Evolutionary conservation across 2,888 invertebrate genomes (phyloP), one percentile per base, ranked within the genome.

Genomic region (Parnassius mnemosyne): DNA sequence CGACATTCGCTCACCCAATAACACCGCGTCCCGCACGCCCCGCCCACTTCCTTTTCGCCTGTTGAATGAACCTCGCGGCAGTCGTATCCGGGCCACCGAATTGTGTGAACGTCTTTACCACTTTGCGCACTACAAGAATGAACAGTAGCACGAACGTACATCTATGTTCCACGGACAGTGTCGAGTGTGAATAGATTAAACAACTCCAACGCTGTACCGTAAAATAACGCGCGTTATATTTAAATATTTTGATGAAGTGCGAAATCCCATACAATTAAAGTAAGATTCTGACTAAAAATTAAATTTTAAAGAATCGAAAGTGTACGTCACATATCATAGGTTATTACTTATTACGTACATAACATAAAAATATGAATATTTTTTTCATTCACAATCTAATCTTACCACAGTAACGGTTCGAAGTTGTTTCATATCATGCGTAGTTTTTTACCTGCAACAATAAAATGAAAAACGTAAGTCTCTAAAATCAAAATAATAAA

Each of bases 11-110:
- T 79, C 80, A 78, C 80, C 91, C 91, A 91, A 90, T 91, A 80
- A 84, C 78, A 75, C 79, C 82, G 84, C 85, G 83, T 84, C 85
- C 89, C 89, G 84, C 89, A 75, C 88, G 89, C 90, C 88, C 90
- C 90, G 89, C 90, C 91, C 91, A 89, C 85, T 81, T 84, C 88
- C 82, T 84, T 75, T 76, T 75, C 67, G 85, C 84, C 82, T 87
- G 84, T 86, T 89, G 89, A 89, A 89, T 88, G 90, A 72, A 79
- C 77, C 81, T 76, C 79, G 76, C 84, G 84, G 85, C 87, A 90
- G 91, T 90, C 85, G 80, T 76, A 74, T 71, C 72, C 74, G 72
- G 74, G 77, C 78, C 77, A 72, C 74, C 71, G 71, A 72, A 71
- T 67, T 13, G 52, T 43, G 57, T 50, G 62, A 43, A 53, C 57